A percentile compares a stretch with the other conserved stretches of the same genome.
Conservation (phyloP, 2,888 invertebrate species). For the Leptopterna dolabrata region DNA sequence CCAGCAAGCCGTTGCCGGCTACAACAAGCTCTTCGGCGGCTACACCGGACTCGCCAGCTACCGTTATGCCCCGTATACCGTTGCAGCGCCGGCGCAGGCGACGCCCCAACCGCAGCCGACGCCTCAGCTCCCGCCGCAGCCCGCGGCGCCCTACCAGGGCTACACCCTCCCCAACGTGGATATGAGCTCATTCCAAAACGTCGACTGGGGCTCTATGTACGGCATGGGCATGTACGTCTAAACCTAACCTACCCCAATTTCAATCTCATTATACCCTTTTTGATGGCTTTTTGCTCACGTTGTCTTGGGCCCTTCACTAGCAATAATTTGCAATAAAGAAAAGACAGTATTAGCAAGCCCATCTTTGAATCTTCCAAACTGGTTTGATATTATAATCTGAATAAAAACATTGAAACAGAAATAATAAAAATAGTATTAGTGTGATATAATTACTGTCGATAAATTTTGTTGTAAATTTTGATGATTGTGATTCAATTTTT, state of each 20-base stretch:
- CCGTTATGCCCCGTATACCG: conserved; percentile 76
- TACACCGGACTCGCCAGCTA: conserved; percentile 73
- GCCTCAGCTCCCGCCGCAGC: conserved; percentile 73
- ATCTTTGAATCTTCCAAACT: conserved; percentile 61
- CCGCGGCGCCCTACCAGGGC: conserved; percentile 78
- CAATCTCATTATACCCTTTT: conserved; percentile 52
- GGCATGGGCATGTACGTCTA: conserved; percentile 93
- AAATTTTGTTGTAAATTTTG: conserved; percentile 56
- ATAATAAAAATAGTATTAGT: conserved; percentile 58
- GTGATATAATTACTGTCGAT: conserved; percentile 55
- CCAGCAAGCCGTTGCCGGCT: conserved; percentile 74
- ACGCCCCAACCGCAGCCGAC: conserved; percentile 69
- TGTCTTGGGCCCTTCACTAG: conserved; percentile 61
- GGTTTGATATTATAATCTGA: conserved; percentile 36
- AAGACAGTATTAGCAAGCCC: conserved; percentile 63
- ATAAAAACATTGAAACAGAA: conserved; percentile 43
- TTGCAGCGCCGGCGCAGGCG: conserved; percentile 70
- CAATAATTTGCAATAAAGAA: conserved; percentile 63
- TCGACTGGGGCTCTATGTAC: conserved; percentile 92
- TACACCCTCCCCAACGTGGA: conserved; percentile 90
- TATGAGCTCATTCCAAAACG: conserved; percentile 92
- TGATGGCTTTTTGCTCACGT: conserved; percentile 60
- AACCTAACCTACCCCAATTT: conserved; percentile 41
- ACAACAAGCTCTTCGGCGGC: conserved; percentile 75
- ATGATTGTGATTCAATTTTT: conserved; percentile 55